Conservation (phyloP, 2,797 vertebrate species). For the Manis crassicaudata region DNA sequence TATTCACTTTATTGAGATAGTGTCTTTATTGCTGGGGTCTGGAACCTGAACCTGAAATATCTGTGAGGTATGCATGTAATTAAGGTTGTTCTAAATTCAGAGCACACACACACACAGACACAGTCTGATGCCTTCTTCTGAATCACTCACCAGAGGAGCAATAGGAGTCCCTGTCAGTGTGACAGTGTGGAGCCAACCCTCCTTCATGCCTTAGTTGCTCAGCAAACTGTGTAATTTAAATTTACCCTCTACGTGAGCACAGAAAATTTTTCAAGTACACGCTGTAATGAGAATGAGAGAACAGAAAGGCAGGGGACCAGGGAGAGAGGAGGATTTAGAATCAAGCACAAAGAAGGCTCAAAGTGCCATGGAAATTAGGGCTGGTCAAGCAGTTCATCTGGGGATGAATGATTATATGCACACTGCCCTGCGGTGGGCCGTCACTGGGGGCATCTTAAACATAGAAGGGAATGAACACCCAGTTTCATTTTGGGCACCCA, state of each 20-base stretch:
- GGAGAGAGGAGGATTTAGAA: background rate
- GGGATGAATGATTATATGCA: background rate
- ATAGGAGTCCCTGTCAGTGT: background rate
- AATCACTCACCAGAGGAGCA: background rate
- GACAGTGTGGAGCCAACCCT: background rate
- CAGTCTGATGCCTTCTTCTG: background rate
- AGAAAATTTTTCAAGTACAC: background rate
- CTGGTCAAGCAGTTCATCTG: background rate
- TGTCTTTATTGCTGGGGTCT: too few species aligned
- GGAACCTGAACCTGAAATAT: too few species aligned
- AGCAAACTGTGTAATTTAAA: background rate
- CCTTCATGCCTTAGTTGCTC: background rate
- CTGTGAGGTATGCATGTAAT: background rate
- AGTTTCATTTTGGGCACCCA: background rate
- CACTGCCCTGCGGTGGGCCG: fast-evolving
- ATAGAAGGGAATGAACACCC: background rate
- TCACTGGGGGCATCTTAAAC: background rate
- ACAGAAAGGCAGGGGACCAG: background rate
- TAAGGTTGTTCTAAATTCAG: conserved; percentile 13
- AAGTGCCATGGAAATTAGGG: background rate
- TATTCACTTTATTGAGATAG: too few species aligned
- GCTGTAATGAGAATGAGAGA: background rate
- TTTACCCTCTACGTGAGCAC: background rate
- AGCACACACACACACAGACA: background rate
- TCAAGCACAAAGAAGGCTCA: background rate